phyloP scores from a whole-genome alignment of 2,113 vertebrate genomes.

The Isichthys henryi region DNA sequence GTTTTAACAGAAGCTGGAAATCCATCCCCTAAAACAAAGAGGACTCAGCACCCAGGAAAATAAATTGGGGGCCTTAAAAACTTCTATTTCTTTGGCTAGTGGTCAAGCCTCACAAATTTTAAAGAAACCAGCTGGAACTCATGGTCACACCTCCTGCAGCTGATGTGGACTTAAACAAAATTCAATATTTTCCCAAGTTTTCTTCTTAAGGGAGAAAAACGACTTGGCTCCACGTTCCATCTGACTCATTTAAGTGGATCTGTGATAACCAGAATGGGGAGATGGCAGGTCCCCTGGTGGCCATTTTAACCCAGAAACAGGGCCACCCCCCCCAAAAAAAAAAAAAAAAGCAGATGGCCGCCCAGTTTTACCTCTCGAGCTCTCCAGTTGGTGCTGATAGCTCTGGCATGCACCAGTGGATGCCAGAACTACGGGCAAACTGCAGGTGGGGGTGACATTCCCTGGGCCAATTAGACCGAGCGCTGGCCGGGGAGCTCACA shows the following conservation, averaged over 20 bases:
- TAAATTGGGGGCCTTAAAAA: background rate
- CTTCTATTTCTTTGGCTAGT: background rate
- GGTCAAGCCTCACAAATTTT: background rate
- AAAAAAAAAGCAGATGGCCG: conserved; percentile 3
- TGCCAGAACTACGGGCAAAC: background rate
- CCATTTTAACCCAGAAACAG: conserved; percentile 5
- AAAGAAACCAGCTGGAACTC: background rate
- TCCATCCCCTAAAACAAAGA: background rate
- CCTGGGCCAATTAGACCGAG: background rate
- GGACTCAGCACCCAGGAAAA: background rate
- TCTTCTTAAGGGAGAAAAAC: background rate
- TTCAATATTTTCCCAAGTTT: background rate
- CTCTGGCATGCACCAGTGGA: background rate
- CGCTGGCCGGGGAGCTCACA: background rate
- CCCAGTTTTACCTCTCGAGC: background rate
- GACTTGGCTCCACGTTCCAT: background rate
- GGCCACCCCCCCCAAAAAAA: background rate
- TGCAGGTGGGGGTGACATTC: background rate
- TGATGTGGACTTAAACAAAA: background rate
- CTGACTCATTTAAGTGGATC: background rate
- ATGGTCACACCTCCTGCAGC: background rate
- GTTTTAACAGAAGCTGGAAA: background rate
- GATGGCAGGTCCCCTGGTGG: background rate
- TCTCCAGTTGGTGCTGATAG: background rate
- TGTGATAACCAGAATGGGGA: background rate